Evolutionary conservation across 2,797 vertebrate genomes (phyloP).

Genomic region (Phrynocephalus forsythii): DNA sequence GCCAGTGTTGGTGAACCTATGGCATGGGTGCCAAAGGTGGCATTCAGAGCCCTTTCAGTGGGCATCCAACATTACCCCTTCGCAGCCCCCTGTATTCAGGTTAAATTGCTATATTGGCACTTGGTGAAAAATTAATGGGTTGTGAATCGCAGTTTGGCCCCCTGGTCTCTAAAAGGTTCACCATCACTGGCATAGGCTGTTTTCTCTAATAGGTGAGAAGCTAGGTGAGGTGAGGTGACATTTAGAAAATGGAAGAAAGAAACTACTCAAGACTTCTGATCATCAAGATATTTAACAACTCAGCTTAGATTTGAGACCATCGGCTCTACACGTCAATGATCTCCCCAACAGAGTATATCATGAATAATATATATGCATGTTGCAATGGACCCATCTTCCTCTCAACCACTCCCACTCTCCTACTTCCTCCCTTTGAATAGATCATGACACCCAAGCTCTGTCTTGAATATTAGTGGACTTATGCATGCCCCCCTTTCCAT

Average conservation of each 20-base stretch:
- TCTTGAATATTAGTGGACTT: constrained; percentile 39
- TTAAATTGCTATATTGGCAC: no score
- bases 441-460: constrained; percentile 19
- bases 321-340: constrained; percentile 21
- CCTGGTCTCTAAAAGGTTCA: no score
- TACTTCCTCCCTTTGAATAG: neutral
- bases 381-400: constrained; percentile 19
- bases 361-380: neutral
- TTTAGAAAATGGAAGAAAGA: neutral
- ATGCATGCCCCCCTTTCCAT: constrained; percentile 10
- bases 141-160: no score
- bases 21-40: no score
- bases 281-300: constrained; percentile 31
- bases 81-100: no score
- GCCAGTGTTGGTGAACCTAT: no score
- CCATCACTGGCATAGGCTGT: no score
- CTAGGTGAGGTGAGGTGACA: neutral
- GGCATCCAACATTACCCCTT: no score
- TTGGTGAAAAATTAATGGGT: no score
- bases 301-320: neutral
- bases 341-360: constrained; percentile 33
- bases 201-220: neutral
- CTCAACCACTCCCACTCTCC: neutral
- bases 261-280: neutral
- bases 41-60: no score